Percentiles rank a stretch among this genome's conserved stretches.
These are phyloP conservation scores for Hypotaenidia philippensis DNA, from an alignment of 2,797 vertebrate species.

Conservation along the genomic window DNA sequence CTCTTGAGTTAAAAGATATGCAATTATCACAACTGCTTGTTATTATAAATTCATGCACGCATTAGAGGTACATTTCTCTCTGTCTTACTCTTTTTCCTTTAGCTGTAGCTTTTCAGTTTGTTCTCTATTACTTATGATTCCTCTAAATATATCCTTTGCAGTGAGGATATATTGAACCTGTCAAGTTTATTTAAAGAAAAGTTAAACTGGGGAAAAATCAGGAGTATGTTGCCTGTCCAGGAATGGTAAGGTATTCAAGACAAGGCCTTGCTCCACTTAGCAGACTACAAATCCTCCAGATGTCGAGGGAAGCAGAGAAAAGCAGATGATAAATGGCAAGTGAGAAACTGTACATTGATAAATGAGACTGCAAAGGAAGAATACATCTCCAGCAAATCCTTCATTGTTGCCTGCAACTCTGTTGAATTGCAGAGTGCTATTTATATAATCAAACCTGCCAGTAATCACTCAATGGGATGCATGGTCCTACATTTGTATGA, in stretches of 20 bases:
- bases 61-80: slow-evolving; percentile 12
- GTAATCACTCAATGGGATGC: slow-evolving; percentile 43
- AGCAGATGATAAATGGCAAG: slow-evolving; percentile 70
- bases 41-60: slow-evolving; percentile 20
- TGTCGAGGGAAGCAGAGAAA: slow-evolving; percentile 65
- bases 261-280: slow-evolving; percentile 69
- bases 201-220: slow-evolving; percentile 59
- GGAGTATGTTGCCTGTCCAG: slow-evolving; percentile 8
- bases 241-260: slow-evolving; percentile 65
- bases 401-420: slow-evolving; percentile 52
- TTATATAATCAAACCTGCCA: slow-evolving; percentile 69
- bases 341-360: slow-evolving; percentile 68
- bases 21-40: slow-evolving; percentile 52
- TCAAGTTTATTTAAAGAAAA: slow-evolving; percentile 76
- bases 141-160: slow-evolving; percentile 40
- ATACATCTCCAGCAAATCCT: slow-evolving; percentile 59
- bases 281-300: slow-evolving; percentile 70
- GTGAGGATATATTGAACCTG: slow-evolving; percentile 62
- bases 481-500: slow-evolving; percentile 37
- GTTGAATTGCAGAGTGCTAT: slow-evolving; percentile 65
- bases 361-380: slow-evolving; percentile 59
- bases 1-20: slow-evolving; percentile 43
- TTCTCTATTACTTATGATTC: slow-evolving; percentile 26
- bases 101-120: slow-evolving; percentile 26
- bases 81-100: neutral